Percentiles rank a stretch among this genome's conserved stretches.
phyloP scores from a whole-genome alignment of 2,113 vertebrate species.

The Uria lomvia region DNA sequence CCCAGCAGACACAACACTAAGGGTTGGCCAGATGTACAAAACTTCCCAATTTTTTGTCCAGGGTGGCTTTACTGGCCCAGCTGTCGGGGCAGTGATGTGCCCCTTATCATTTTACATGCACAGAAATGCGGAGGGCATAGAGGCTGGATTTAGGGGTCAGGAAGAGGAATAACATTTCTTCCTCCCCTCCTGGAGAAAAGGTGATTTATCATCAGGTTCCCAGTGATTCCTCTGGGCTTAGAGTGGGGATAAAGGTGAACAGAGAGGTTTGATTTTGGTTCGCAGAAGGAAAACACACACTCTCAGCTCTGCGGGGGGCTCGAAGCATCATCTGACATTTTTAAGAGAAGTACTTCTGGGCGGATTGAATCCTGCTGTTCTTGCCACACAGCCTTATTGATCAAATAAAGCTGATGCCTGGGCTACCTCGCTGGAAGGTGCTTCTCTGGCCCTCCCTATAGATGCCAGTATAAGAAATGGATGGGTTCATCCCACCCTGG shows the following conservation, averaged over 20 bases:
- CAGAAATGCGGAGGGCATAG: background rate
- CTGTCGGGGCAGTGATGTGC: rapidly evolving
- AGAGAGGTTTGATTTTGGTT: background rate
- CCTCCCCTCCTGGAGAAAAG: background rate
- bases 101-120: background rate
- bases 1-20: background rate
- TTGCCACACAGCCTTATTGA: background rate
- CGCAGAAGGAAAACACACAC: background rate
- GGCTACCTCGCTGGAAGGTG: background rate
- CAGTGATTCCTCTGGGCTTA: background rate
- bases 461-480: background rate
- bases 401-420: background rate
- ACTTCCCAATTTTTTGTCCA: background rate
- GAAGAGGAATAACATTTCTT: background rate
- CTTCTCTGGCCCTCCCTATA: background rate
- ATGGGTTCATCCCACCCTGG: background rate
- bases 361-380: background rate
- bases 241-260: background rate
- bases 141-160: background rate
- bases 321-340: background rate
- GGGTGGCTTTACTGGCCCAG: background rate
- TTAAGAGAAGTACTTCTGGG: background rate
- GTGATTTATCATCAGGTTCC: background rate
- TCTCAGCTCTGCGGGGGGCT: background rate
- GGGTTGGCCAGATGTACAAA: background rate